Base-by-base conservation (phyloP, 2,888 invertebrate species). In the Agonopterix heracliana region DNA sequence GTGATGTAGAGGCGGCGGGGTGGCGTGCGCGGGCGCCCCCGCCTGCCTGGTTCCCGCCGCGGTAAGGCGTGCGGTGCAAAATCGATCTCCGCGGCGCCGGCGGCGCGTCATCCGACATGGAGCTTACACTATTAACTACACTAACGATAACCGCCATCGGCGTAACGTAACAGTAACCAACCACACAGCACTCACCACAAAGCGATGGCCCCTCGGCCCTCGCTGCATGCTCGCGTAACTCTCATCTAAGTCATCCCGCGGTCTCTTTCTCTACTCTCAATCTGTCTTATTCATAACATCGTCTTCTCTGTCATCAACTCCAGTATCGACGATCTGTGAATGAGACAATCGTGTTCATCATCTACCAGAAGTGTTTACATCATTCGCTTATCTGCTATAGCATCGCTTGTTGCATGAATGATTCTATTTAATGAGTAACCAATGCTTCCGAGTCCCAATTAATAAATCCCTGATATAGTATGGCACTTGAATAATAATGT, bases 111-210 rank as follows among this genome's bases (percentile, higher is more conserved):
- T 81, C 78, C 70, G 68, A 81, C 76, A 78, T 78, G 80, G 78
- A 80, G 85, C 85, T 87, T 84, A 87, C 85, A 85, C 78, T 73
- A 84, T 84, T 87, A 88, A 86, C 26, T 82, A 87, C 87, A 83
- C 86, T 88, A 88, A 86, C 85, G 75, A 79, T 83, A 82, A 82
- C 82, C 61, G 64, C 64, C 69, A 66, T 67, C 60, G 65, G 67
- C 74, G 76, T 73, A 72, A 74, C 74, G 76, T 73, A 72, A 74
- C 79, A 72, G 67, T 74, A 78, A 81, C 75, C 65, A 41, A 45
- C 38, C 38, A 73, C 76, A 81, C 80, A 69, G 71, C 72, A 81
- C 74, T 78, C 71, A 77, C 71, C 63, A 69, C 63, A 59, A 61
- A 60, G 62, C 65, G 53, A 63, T 55, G 55, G 54, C 54, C 55